Evolutionary conservation across 2,888 invertebrate species (phyloP), one percentile per base, ranked within the genome.

Genomic region (Thyatira batis): DNA sequence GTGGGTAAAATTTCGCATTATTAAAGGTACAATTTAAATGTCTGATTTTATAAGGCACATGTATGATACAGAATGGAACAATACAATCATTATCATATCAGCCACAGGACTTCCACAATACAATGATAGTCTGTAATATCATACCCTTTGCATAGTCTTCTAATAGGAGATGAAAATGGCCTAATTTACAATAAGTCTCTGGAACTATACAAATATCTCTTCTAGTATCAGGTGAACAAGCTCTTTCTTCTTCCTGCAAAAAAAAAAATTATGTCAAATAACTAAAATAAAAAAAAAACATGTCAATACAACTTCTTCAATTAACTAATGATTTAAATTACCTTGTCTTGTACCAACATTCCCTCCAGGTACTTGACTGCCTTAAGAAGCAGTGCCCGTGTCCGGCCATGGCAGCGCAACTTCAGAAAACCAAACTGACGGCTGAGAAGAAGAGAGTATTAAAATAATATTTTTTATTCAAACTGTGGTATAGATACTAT

Each of bases 121-220:
- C 61, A 61, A 58, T 61, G 61, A 52, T 30, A 30, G 11, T 11
- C 11, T 11, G 17, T 43, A n/a, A n/a, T 50, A 49, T 50, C 54
- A 50, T 93, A 98, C 99, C 98, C 96, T 98, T 98, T 27, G 96
- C 94, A 92, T 96, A 98, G 80, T 99, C 98, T 85, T 98, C 98
- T 17, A 98, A 92, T 1, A 99, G 92, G 28, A 99, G 93, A 88
- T 98, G 97, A 76, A 99, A 96, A 91, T 99, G 99, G 1, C 99
- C 99, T 52, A 99, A 92, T 89, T 98, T 98, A 79, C 98, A 97
- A 87, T 96, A 98, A 1, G 98, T 97, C 84, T 97, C 96, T 0
- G 97, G 96, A 86, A 98, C 97, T 65, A 97, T 96, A 71, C 95
- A 95, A 61, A 96, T 95, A 57, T 95, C 94, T 83, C 95, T 87